These are phyloP conservation scores for Pipra filicauda DNA, from an alignment of 2,113 vertebrate species.

Conservation along the genomic window DNA sequence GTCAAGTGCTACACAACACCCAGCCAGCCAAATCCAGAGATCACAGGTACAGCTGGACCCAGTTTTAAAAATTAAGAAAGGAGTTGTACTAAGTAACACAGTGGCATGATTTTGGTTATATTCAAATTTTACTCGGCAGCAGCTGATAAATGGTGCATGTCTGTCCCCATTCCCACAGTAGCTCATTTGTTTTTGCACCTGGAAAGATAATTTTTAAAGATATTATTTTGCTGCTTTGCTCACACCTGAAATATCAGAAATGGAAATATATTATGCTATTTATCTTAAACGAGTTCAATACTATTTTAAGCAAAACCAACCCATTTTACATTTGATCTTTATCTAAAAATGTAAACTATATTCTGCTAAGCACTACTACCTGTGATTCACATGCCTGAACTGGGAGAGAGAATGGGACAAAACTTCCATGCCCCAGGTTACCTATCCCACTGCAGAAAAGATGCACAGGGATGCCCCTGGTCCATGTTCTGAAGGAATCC, in stretches of 20 bases:
- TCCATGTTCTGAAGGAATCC: rapidly evolving
- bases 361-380: neutral
- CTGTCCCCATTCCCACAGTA: neutral
- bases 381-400: neutral
- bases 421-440: neutral
- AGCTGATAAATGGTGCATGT: neutral
- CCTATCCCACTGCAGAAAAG: neutral
- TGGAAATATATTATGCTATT: neutral
- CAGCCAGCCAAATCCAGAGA: neutral
- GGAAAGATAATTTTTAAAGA: neutral
- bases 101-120: neutral
- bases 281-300: neutral
- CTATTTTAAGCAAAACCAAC: neutral
- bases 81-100: neutral
- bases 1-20: neutral
- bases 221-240: neutral
- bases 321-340: neutral
- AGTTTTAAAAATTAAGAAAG: neutral
- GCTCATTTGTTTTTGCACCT: neutral
- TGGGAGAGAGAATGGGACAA: neutral
- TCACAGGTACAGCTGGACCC: neutral
- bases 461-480: neutral
- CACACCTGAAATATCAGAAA: neutral
- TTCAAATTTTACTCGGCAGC: neutral
- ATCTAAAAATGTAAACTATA: neutral